These are phyloP conservation scores for Ips typographus DNA, from an alignment of 1,140 invertebrate species.

Conservation along the genomic window DNA sequence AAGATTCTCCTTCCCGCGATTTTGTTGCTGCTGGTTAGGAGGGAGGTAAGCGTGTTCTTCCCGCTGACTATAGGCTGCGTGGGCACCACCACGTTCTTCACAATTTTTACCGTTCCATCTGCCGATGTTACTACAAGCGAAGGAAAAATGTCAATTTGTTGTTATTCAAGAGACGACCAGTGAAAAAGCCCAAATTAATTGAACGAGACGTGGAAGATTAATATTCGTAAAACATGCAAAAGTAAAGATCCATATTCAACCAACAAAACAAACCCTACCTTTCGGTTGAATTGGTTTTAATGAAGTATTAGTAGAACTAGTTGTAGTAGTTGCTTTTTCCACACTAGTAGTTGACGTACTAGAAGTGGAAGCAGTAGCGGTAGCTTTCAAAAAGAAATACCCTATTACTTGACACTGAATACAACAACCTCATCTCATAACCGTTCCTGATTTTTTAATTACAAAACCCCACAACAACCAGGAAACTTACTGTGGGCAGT, in stretches of 20 bases:
- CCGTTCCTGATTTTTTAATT: not conserved
- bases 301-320: slow-evolving; percentile 13
- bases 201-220: too few species aligned
- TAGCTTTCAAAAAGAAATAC: slow-evolving; percentile 46
- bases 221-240: too few species aligned
- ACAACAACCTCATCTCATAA: not conserved
- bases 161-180: not conserved
- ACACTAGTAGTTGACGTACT: slow-evolving; percentile 42
- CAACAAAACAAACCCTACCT: slow-evolving; percentile 45
- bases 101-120: slow-evolving; percentile 63
- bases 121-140: slow-evolving; percentile 40
- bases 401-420: not conserved
- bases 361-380: slow-evolving; percentile 43
- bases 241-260: not conserved
- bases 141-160: not conserved
- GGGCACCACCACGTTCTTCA: slow-evolving; percentile 63
- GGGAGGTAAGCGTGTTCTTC: slow-evolving; percentile 69
- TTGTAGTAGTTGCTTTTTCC: slow-evolving; percentile 43
- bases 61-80: slow-evolving; percentile 57
- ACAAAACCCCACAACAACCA: not conserved
- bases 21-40: slow-evolving; percentile 63
- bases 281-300: slow-evolving; percentile 50
- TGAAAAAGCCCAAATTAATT: not conserved
- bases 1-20: slow-evolving; percentile 72
- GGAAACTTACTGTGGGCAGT: slow-evolving; percentile 55